Base-by-base conservation (phyloP, 1,140 invertebrate genomes). In the Trichonephila inaurata region DNA sequence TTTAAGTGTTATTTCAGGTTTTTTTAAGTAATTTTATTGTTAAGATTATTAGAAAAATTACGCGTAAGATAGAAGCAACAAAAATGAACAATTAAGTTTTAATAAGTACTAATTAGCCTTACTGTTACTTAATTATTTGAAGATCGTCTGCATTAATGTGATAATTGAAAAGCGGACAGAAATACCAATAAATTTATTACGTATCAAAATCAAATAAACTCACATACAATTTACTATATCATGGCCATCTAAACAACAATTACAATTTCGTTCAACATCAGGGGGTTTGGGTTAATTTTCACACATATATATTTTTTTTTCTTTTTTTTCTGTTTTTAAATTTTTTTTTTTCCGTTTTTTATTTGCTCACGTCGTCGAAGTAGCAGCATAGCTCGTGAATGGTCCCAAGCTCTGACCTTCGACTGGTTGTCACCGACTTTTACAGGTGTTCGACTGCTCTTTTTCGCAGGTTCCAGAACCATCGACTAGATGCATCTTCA, bases 111-210 rank as follows among this genome's bases (percentile, higher is more conserved):
- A 51, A 51, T 51, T 51, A 51, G 0, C 1, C 10, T 51, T 12
- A 10, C 10, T 10, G 7, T 51, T 51, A 51, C 51, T 12, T 51
- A 51, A 7, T 51, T 51, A 51, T 12, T 7, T 51, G 10, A 51
- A 51, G 0, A 51, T 12, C 51, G 10, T 10, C 51, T 51, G 51
- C 5, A 12, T 51, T 0, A 51, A 7, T 51, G 7, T 10, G 51
- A 12, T 51, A 10, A 51, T 51, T 51, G n/a, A 83, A 83, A 92
- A 83, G 40, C 1, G 86, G 40, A 61, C n/a, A 82, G 40, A 93
- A 93, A 93, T 89, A 93, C 92, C 91, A 69, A 82, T 93, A 93
- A 93, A 93, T 93, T 93, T 93, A 93, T 93, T 93, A 93, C 85
- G 85, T 93, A 93, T 93, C 85, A 93, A 93, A 93, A 93, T 88